Evolutionary conservation across 2,113 vertebrate species (phyloP), one percentile per base, ranked within the genome.

Genomic region (Rhagologus leucostigma): DNA sequence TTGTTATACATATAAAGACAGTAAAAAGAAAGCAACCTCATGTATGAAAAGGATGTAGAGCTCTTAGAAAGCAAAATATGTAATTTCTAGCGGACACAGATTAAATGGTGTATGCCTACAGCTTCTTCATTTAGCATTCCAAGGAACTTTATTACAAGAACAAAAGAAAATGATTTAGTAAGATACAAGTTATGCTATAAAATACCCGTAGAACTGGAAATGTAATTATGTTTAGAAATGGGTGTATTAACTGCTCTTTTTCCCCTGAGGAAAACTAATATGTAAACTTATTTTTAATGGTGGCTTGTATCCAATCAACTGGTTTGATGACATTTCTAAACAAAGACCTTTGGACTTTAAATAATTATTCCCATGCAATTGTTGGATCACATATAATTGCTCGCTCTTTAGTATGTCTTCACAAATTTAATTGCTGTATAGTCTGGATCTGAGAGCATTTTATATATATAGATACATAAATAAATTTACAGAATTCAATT

Each of bases 241-340:
- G 32, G 56, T 85, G 14, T 70, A 94, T 76, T 65, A 92, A 63
- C 73, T 26, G 11, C 23, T 32, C 26, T 60, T 89, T 87, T 47
- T 49, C 56, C 46, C 42, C 50, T 49, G n/a, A 84, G 73, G 41
- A 91, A 92, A 89, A 65, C 63, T 53, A 80, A 74, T 49, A 56
- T 68, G 60, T 93, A 93, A 95, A 93, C 73, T 79, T 80, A 62
- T 80, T 83, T 97, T 91, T 87, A 67, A 68, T 69, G 67, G 67
- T 67, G 56, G 56, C 41, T 94, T 73, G 60, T 93, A 77, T 87
- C 70, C 37, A 84, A 70, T 87, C 89, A 87, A 59, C 55, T 1
- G 1, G 37, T 87, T 49, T 80, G 85, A 96, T 81, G 84, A 67
- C 57, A 46, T 84, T 70, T 94, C 37, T 83, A 69, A 75, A 84